Base-by-base conservation (phyloP, 2,888 invertebrate genomes). In the Scotopteryx bipunctaria region DNA sequence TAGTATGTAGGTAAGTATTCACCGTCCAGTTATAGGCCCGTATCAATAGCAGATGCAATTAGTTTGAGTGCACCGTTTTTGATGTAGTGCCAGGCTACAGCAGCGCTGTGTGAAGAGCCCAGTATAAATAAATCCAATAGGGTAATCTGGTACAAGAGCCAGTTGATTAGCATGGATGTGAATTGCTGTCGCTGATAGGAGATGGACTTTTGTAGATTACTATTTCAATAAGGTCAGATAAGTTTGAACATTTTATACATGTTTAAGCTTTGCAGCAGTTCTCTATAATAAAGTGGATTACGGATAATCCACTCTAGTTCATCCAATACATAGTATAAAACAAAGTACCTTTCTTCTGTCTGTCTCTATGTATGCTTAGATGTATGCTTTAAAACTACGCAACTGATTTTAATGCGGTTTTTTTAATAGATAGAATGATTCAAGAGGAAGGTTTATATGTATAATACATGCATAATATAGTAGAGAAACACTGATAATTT, bases 51-150 rank as follows among this genome's bases (percentile, higher is more conserved):
- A 79, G 83, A 87, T 78, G 88, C 89, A 89, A 90, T 90, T 90
- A 90, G 86, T 85, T 83, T 77, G 86, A 90, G 89, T 90, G 89
- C 86, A 81, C 66, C 85, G 85, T 88, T 90, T 89, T 89, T 87
- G 88, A 90, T 85, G 86, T 85, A 85, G 85, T 81, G 74, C 78
- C 67, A 71, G 74, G 69, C 76, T 48, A 76, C 77, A 78, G 76
- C 73, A 72, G 66, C 27, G 27, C 27, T 65, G 70, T 74, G 73
- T 71, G 67, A 69, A 79, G 75, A 71, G 75, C 73, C 64, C 63
- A 65, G 69, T 78, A 81, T 79, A 80, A 81, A 83, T 82, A 81
- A 58, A 82, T 78, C 73, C 70, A 69, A 65, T 66, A 66, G 64
- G 67, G 73, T 73, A 79, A 76, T 76, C 65, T 66, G 59, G 66